Evolutionary conservation across 2,113 vertebrate species (phyloP).

Genomic region (rat (Rattus norvegicus)): GRCr8 NC_086027.1:112746001-112746500

Average conservation of each 20-base stretch:
- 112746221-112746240: background rate
- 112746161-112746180: conserved; percentile 21
- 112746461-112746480: background rate
- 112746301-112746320: background rate
- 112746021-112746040: conserved; percentile 23
- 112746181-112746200: background rate
- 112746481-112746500: background rate
- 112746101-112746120: conserved; percentile 77
- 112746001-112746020: conserved; percentile 20
- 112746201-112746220: background rate
- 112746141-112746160: conserved; percentile 10
- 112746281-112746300: background rate
- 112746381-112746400: background rate
- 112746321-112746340: background rate
- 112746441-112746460: background rate
- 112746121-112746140: conserved; percentile 66
- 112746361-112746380: background rate
- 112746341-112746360: conserved; percentile 3
- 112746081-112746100: conserved; percentile 82
- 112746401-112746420: background rate
- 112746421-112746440: background rate
- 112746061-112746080: conserved; percentile 82
- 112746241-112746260: background rate
- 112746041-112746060: conserved; percentile 9
- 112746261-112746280: background rate